Base-by-base conservation (phyloP, 2,113 vertebrate genomes). In the Actenoides lindsayi region DNA sequence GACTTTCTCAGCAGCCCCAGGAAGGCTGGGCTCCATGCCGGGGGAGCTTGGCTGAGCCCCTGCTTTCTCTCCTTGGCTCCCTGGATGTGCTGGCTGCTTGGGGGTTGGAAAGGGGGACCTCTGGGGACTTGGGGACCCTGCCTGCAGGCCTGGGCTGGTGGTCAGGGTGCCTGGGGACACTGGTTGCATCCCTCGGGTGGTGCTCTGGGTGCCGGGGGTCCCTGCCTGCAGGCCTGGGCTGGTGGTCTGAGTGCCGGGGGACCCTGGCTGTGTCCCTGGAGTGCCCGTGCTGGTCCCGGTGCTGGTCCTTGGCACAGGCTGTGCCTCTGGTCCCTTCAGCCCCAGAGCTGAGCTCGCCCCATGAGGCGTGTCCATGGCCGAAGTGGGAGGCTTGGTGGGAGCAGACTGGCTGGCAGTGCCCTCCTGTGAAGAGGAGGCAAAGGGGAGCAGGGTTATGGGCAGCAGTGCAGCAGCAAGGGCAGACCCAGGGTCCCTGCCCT, bases 181-280 rank as follows among this genome's bases (percentile, higher is more conserved):
- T n/a, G n/a, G n/a, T n/a, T n/a, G n/a, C n/a, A n/a, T n/a, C n/a
- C n/a, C n/a, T n/a, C n/a, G n/a, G n/a, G n/a, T n/a, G n/a, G n/a
- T n/a, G n/a, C n/a, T 12, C 5, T 28, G 10, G 8, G 10, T 25
- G 10, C 20, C 2, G 0, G 33, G 25, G 10, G 37, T 3, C 7
- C 10, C 31, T 6, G 21, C 44, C 28, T 51, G 33, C 3, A 2
- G 6, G 37, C 51, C 37, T 10, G 28, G 20, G 30, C 8, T 37
- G 57, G 42, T 41, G 39, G 16, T 6, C 33, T 3, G 2, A 15
- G 20, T 2, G 5, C 50, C 6, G 16, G 6, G 14, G 50, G 54
- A 27, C 39, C 8, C 35, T 42, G 14, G 44, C 24, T 31, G 30
- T 1, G 1, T 44, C 27, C 28, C 79, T 28, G 13, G 20, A 35